Evolutionary conservation across 2,113 vertebrate species (phyloP), one percentile per base, ranked within the genome.

Genomic region (Solenodon paradoxus): DNA sequence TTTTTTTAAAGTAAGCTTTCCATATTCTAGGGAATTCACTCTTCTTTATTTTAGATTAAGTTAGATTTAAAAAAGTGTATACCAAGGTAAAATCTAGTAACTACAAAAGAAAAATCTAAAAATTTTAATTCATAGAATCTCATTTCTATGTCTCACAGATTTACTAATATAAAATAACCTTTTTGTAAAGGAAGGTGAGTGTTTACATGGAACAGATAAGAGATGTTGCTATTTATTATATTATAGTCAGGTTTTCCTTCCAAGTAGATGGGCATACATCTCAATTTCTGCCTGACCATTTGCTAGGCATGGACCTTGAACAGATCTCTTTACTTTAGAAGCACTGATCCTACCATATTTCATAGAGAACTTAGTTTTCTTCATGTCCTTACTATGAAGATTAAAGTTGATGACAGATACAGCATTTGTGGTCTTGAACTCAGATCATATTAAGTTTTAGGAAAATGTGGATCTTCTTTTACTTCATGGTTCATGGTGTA

Each of bases 61-160:
- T 68, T 51, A 84, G 92, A 40, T 87, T 80, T 88, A 78, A 77
- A 92, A n/a, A 51, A 91, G 20, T 26, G 1, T 42, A 68, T 40
- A 15, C 28, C 84, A 61, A 64, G 40, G 24, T 38, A 80, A 86
- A 92, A 61, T 69, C 13, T 71, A 87, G 53, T 16, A 72, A 42
- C 79, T 90, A 64, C 40, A 24, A n/a, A 79, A 74, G 35, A 85
- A 95, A 93, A 87, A 24, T 30, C 2, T 42, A 78, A 35, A 9
- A 11, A 1, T 38, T 82, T 90, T 49, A 26, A 66, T 68, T 95
- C 51, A 83, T n/a, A n/a, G n/a, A n/a, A n/a, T 42, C 15, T 68
- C 42, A 72, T 6, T 95, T 20, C 47, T 64, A 40, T 38, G 28
- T 30, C 26, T 90, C 40, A 38, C 0, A 77, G 22, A 89, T 64